These are phyloP conservation scores for Paracyprichromis sp. DNA, from an alignment of 2,113 vertebrate species.

Conservation along the genomic window DNA sequence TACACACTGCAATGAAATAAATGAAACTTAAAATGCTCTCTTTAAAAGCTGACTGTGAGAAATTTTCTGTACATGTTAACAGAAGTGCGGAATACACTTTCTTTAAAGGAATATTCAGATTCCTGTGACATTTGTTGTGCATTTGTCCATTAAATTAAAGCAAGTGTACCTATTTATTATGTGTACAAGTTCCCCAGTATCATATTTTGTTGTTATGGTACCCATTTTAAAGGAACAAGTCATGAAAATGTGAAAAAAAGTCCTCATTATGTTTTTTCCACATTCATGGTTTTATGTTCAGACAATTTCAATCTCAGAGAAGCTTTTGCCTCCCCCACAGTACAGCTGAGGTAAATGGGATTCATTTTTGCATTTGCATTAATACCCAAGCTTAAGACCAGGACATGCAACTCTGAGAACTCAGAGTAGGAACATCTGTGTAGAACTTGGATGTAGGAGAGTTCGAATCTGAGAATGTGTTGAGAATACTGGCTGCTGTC, in stretches of 20 bases:
- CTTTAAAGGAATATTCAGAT: background rate
- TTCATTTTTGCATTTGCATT: background rate
- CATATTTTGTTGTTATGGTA: background rate
- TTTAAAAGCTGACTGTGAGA: background rate
- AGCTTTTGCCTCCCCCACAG: background rate
- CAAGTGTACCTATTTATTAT: background rate
- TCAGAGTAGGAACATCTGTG: background rate
- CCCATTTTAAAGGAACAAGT: background rate
- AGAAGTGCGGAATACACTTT: background rate
- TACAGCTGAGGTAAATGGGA: background rate
- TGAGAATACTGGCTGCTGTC: background rate
- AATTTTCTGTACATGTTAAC: background rate
- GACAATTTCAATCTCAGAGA: background rate
- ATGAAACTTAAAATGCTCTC: background rate
- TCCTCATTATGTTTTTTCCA: background rate
- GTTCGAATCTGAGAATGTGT: background rate
- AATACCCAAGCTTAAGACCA: background rate
- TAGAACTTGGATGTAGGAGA: background rate
- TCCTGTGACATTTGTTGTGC: background rate
- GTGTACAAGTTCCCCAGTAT: background rate
- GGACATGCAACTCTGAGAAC: background rate
- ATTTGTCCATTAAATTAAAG: background rate
- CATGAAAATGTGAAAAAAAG: background rate
- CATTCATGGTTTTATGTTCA: background rate
- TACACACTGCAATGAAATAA: background rate